Evolutionary conservation across 1,140 invertebrate genomes (phyloP).

Genomic region (Tigriopus japonicus): DNA sequence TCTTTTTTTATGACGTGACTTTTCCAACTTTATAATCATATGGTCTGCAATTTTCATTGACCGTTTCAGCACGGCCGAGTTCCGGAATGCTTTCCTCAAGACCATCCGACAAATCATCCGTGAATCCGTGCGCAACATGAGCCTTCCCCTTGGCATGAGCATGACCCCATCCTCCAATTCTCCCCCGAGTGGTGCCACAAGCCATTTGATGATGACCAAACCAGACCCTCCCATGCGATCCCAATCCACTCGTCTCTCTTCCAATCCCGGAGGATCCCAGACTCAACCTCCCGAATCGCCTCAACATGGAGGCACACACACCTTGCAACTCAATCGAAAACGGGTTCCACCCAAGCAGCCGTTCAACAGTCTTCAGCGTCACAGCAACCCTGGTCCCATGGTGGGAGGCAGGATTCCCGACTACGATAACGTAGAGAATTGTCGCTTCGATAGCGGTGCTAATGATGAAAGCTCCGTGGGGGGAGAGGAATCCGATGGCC

Average conservation of each 20-base stretch:
- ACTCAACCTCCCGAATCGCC: no score
- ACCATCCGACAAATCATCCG: conserved; percentile 89
- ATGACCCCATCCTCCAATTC: no score
- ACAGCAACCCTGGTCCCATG: background rate
- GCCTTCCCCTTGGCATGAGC: conserved; percentile 45
- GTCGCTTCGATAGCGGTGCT: background rate
- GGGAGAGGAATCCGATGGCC: no score
- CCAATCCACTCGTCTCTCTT: conserved; percentile 15
- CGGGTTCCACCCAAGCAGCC: background rate
- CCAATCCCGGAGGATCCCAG: background rate
- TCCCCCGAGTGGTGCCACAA: no score
- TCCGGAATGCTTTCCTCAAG: conserved; percentile 84
- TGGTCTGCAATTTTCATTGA: background rate
- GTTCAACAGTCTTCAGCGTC: background rate
- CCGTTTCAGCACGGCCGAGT: conserved; percentile 61
- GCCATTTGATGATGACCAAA: background rate
- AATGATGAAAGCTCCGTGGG: background rate
- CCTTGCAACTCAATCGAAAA: conserved; percentile 4
- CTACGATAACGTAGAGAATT: conserved; percentile 12
- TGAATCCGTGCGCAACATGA: conserved; percentile 85
- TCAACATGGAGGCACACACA: conserved; percentile 1
- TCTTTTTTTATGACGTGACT: no score
- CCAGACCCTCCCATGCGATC: conserved; percentile 4
- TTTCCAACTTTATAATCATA: no score
- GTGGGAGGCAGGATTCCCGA: background rate